phyloP scores from a whole-genome alignment of 2,797 vertebrate species.

The Leptatherina wallacei region DNA sequence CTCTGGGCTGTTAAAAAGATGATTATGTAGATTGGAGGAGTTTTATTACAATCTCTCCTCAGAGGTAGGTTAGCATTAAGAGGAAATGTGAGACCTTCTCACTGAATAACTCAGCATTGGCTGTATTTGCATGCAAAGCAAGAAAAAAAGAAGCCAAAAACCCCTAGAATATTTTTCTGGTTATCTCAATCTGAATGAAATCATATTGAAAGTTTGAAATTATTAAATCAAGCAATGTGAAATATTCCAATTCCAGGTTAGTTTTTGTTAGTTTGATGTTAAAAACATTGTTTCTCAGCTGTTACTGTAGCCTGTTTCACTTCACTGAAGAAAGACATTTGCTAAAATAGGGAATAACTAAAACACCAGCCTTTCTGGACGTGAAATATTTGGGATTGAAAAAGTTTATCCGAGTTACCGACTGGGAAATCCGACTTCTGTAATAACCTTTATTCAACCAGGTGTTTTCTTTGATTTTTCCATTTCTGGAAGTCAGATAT shows the following conservation, averaged over 20 bases:
- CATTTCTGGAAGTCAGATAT: too few relatives aligned
- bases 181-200: neutral
- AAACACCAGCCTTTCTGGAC: too few relatives aligned
- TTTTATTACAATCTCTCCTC: conserved; percentile 46
- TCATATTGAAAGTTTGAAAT: neutral
- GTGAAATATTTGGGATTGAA: too few relatives aligned
- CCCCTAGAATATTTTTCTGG: neutral
- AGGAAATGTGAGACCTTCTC: conserved; percentile 52
- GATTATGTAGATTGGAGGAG: conserved; percentile 17
- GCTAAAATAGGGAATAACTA: too few relatives aligned
- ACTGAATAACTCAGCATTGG: conserved; percentile 51
- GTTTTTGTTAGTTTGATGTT: neutral
- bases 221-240: neutral
- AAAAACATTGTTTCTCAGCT: neutral
- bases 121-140: neutral
- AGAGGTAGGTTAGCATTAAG: conserved; percentile 40
- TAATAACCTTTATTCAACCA: too few relatives aligned
- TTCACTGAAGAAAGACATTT: too few relatives aligned
- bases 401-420: too few relatives aligned
- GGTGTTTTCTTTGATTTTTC: too few relatives aligned
- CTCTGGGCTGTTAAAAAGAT: conserved; percentile 13
- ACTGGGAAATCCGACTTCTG: too few relatives aligned
- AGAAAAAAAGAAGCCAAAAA: neutral
- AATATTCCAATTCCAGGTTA: neutral
- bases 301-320: neutral